Evolutionary conservation across 1,140 invertebrate genomes (phyloP).

Genomic region (Drosophila carrolli): DNA sequence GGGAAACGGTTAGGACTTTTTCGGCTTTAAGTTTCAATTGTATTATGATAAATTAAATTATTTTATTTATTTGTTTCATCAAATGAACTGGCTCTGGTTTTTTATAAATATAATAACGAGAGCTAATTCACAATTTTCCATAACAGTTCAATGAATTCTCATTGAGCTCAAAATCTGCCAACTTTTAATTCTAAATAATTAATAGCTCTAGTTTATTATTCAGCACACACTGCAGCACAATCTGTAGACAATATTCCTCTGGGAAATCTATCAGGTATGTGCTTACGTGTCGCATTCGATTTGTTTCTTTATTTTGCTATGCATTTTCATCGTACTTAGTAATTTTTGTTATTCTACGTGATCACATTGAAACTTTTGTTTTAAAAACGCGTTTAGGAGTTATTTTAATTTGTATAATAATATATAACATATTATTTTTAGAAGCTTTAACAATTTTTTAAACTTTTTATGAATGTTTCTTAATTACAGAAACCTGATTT

Average conservation of each 20-base stretch:
- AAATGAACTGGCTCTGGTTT: conserved; percentile 26
- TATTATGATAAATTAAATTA: conserved; percentile 9
- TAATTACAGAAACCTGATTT: conserved; percentile 51
- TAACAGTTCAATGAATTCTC: conserved; percentile 2
- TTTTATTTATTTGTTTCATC: conserved; percentile 11
- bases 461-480: conserved; percentile 33
- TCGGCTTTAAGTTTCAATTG: conserved; percentile 10
- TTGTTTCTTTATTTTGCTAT: conserved; percentile 59
- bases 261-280: conserved; percentile 20
- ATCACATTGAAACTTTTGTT: conserved; percentile 82
- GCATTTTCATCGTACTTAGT: conserved; percentile 63
- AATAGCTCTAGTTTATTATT: conserved; percentile 26
- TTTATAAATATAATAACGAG: background rate
- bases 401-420: conserved; percentile 57
- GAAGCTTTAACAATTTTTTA: conserved; percentile 67
- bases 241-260: conserved; percentile 18
- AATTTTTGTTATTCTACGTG: conserved; percentile 71
- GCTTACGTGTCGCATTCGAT: conserved; percentile 2
- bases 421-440: conserved; percentile 66
- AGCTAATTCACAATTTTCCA: background rate
- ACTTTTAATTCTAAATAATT: conserved; percentile 26
- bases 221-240: conserved; percentile 12
- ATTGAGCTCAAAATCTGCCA: conserved; percentile 25
- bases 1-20: background rate
- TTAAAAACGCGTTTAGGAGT: conserved; percentile 73